Base-by-base conservation (phyloP, 2,797 vertebrate genomes). In the Malurus splendens region DNA sequence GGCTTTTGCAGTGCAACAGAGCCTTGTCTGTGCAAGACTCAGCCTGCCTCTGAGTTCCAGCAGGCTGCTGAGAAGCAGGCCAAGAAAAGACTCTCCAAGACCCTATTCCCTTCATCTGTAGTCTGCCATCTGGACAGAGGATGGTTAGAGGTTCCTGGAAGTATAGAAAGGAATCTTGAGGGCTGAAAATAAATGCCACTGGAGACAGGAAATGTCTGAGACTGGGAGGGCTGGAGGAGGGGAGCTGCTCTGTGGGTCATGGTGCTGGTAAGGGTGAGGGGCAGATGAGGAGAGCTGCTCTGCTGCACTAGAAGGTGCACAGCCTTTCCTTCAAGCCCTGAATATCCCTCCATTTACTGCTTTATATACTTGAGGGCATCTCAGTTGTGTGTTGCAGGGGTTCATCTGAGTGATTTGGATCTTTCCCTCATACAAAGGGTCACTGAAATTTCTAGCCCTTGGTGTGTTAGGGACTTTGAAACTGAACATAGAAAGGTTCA, bases 101-200 rank as follows among this genome's bases (percentile, higher is more conserved):
- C 82, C 86, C 74, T 10, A 50, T 44, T 90, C 77, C 81, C 87
- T 92, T 95, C 90, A 90, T 84, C 87, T 90, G 84, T 89, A 91
- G 90, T 42, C 84, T 95, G 94, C 92, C 94, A 93, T 95, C 93
- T 95, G 94, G 92, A 94, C 85, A 74, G 93, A 86, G 92, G 93
- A 93, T 94, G 92, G 92, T 82, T 94, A 86, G 92, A 93, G 88
- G 86, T 90, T 96, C 79, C 76, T 96, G 94, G 93, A 95, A 96
- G 8, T 94, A 94, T 75, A 95, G 92, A 96, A 95, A 93, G 86
- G 93, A 94, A 96, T 96, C 87, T 90, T 44, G 90, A 94, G 90
- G 82, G 91, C 92, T 94, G 82, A 91, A 96, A 96, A 95, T 95
- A 95, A 94, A 92, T 93, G 89, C 87, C 79, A 90, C 61, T 82